phyloP scores from a whole-genome alignment of 2,113 vertebrate species.

The Poicephalus meyeri region DNA sequence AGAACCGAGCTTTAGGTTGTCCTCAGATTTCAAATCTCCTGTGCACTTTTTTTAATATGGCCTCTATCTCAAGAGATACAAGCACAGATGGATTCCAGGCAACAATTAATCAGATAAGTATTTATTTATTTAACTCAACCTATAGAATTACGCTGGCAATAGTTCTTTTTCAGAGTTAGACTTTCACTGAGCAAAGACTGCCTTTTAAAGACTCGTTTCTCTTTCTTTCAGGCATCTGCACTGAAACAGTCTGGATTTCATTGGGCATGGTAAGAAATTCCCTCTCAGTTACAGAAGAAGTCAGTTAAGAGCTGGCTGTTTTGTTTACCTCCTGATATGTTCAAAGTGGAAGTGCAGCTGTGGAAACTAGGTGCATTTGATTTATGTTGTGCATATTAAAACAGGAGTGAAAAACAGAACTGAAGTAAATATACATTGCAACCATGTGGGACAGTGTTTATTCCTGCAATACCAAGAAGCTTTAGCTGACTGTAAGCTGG shows the following conservation, averaged over 20 bases:
- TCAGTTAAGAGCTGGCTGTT: not conserved
- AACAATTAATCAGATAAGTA: conserved; percentile 72
- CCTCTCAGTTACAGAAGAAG: not conserved
- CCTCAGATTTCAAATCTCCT: conserved; percentile 64
- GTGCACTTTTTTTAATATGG: conserved; percentile 45
- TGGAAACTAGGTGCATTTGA: not conserved
- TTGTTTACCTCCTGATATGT: not conserved
- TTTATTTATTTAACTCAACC: conserved; percentile 73
- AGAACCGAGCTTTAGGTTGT: conserved; percentile 62
- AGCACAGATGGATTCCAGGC: conserved; percentile 72
- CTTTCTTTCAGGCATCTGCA: conserved; percentile 49
- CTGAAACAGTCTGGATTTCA: conserved; percentile 48
- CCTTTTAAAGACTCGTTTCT: conserved; percentile 47
- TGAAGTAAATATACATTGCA: not conserved
- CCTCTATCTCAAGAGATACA: conserved; percentile 69
- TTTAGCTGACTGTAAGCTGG: not conserved
- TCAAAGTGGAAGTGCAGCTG: not conserved
- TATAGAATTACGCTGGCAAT: conserved; percentile 54
- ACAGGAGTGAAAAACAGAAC: not conserved
- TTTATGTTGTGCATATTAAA: not conserved
- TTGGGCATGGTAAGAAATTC: conserved; percentile 57
- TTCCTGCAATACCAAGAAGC: not conserved
- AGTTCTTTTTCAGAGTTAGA: conserved; percentile 29
- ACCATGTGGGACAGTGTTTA: not conserved
- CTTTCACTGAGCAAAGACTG: not conserved